Conservation (phyloP, 2,113 vertebrate genomes). For the Pituophis catenifer region DNA sequence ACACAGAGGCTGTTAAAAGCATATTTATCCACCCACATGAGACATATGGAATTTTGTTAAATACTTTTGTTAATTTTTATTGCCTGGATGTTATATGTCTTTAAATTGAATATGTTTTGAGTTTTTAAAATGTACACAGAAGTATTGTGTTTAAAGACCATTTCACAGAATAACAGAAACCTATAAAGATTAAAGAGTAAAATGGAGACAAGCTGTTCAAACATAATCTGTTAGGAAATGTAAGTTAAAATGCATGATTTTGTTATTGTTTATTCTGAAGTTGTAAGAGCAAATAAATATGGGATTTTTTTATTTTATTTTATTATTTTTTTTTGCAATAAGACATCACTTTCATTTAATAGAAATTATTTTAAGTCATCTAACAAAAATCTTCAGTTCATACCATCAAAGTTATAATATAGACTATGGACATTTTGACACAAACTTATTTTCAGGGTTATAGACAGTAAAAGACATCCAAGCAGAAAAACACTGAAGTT, state of each 20-base stretch:
- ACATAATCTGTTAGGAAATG: neutral
- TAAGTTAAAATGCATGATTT: neutral
- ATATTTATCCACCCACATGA: neutral
- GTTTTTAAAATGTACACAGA: neutral
- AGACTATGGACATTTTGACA: neutral
- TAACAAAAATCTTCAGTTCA: neutral
- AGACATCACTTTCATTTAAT: neutral
- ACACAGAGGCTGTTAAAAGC: neutral
- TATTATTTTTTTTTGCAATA: neutral
- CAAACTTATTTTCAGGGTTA: neutral
- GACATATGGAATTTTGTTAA: neutral
- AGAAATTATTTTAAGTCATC: neutral
- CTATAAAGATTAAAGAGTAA: neutral
- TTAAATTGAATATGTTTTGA: neutral
- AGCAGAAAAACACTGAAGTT: neutral
- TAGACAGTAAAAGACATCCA: neutral
- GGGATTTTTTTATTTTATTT: neutral
- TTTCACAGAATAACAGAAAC: neutral
- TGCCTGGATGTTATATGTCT: neutral
- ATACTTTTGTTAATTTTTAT: neutral
- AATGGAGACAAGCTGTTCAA: neutral
- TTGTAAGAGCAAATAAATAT: slow-evolving; percentile 6
- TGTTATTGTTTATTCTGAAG: neutral
- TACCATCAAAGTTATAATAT: neutral
- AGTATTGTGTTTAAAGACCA: neutral